phyloP scores from a whole-genome alignment of 35 echinoderm and acorn worm genomes.

The Diadema setosum region DNA sequence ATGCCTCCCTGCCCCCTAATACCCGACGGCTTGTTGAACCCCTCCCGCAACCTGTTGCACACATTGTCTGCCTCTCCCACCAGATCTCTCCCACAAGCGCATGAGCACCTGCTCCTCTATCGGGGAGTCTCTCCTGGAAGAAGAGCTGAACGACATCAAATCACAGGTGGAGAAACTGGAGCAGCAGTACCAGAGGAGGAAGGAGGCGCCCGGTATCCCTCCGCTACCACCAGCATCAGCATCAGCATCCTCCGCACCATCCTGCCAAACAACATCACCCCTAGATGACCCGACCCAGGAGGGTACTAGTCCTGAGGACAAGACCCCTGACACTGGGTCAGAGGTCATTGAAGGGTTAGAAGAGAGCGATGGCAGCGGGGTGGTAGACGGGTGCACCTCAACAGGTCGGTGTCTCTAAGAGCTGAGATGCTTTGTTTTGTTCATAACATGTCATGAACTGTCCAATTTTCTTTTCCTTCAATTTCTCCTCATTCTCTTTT shows the following conservation, averaged over 20 bases:
- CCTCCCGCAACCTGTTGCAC: background rate
- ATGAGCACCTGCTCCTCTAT: slow-evolving; percentile 68
- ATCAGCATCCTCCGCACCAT: background rate
- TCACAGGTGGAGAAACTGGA: slow-evolving; percentile 67
- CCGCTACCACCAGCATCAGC: background rate
- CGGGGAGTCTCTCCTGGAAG: slow-evolving; percentile 63
- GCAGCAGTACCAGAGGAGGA: slow-evolving; percentile 11
- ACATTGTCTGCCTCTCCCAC: background rate
- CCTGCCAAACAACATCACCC: background rate
- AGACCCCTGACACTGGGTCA: background rate
- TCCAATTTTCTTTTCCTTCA: no score
- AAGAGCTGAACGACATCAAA: slow-evolving; percentile 68
- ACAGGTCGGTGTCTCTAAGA: slow-evolving; percentile 55
- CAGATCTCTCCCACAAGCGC: slow-evolving; percentile 24
- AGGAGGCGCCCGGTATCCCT: background rate
- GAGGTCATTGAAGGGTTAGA: background rate
- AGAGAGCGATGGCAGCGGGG: background rate
- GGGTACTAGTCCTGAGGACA: background rate
- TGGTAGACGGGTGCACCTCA: background rate
- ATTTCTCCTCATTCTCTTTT: no score
- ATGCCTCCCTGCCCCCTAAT: background rate
- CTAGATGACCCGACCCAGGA: background rate
- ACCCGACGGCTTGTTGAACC: background rate
- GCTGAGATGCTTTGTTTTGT: no score
- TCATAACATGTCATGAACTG: no score